Conservation (phyloP, 2,888 invertebrate genomes). For the Acleris literana region DNA sequence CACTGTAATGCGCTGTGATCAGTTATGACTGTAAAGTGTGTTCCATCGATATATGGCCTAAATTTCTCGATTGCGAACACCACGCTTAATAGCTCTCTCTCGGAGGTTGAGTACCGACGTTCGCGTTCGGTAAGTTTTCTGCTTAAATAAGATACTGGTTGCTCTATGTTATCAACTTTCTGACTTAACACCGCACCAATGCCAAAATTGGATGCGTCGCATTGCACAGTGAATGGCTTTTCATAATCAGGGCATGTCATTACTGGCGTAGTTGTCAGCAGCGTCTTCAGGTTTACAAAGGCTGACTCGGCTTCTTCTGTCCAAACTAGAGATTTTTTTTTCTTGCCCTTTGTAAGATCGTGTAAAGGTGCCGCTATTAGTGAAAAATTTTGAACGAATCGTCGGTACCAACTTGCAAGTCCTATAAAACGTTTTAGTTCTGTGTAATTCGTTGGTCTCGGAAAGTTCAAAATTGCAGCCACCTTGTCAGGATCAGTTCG, state of each 20-base stretch:
- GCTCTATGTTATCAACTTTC: background rate
- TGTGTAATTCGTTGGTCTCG: constrained; percentile 1
- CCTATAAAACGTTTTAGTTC: constrained; percentile 18
- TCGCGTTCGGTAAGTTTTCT: constrained; percentile 5
- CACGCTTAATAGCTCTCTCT: constrained; percentile 7
- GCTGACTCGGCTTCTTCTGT: constrained; percentile 1
- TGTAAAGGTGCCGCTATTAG: constrained; percentile 8
- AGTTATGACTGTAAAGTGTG: constrained; percentile 41
- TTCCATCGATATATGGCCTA: constrained; percentile 40
- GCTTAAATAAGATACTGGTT: constrained; percentile 9
- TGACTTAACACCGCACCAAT: constrained; percentile 23
- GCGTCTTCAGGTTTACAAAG: constrained; percentile 2
- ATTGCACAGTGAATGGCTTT: constrained; percentile 8
- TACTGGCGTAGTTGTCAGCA: constrained; percentile 4
- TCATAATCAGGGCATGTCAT: constrained; percentile 11
- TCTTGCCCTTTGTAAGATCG: constrained; percentile 10
- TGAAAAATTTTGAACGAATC: constrained; percentile 10
- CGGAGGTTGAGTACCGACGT: constrained; percentile 2
- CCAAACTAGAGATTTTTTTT: background rate
- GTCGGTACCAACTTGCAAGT: constrained; percentile 10
- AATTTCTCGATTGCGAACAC: constrained; percentile 6
- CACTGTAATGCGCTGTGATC: constrained; percentile 46
- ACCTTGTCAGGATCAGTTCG: constrained; percentile 10
- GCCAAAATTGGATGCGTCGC: constrained; percentile 14
- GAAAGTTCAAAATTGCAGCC: constrained; percentile 1